Percentiles rank a stretch among this genome's conserved stretches.
Conservation (phyloP, 2,797 vertebrate species). For the Poecilia gillii region DNA sequence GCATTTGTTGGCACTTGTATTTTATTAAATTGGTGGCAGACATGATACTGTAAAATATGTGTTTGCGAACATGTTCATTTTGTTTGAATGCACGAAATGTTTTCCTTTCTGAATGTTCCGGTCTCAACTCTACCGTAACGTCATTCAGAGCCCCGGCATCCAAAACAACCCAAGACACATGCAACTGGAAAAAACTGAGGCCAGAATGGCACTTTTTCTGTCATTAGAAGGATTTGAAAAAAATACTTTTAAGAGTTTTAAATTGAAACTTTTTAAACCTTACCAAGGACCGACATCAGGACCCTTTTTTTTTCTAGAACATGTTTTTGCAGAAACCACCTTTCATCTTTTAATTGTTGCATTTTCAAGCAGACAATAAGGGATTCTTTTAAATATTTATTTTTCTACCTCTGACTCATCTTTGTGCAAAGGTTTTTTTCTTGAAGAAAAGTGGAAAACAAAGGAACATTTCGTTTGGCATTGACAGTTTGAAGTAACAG, state of each 20-base stretch:
- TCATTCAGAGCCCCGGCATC: not conserved
- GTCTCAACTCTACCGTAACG: not conserved
- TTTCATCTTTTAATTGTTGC: constrained; percentile 27
- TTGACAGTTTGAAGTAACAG: constrained; percentile 24
- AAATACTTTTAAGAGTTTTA: not conserved
- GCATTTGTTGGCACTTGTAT: not conserved
- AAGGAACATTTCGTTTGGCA: not conserved
- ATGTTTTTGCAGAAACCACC: constrained; percentile 10
- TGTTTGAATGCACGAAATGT: not conserved
- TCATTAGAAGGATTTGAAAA: not conserved
- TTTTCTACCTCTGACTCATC: constrained; percentile 24
- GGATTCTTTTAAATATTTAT: constrained; percentile 9
- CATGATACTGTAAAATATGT: not conserved
- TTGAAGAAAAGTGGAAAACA: constrained; percentile 27
- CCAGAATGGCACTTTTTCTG: not conserved
- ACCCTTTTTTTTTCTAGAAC: not conserved
- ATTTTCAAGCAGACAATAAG: constrained; percentile 27
- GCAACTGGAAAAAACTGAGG: not conserved
- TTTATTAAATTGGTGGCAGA: not conserved
- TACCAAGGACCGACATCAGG: not conserved
- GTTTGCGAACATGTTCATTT: not conserved
- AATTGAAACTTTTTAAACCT: not conserved
- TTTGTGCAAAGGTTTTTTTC: constrained; percentile 10
- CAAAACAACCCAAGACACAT: not conserved
- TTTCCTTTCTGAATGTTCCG: not conserved